phyloP scores from a whole-genome alignment of 2,888 invertebrate genomes.

The Philaethria dido region DNA sequence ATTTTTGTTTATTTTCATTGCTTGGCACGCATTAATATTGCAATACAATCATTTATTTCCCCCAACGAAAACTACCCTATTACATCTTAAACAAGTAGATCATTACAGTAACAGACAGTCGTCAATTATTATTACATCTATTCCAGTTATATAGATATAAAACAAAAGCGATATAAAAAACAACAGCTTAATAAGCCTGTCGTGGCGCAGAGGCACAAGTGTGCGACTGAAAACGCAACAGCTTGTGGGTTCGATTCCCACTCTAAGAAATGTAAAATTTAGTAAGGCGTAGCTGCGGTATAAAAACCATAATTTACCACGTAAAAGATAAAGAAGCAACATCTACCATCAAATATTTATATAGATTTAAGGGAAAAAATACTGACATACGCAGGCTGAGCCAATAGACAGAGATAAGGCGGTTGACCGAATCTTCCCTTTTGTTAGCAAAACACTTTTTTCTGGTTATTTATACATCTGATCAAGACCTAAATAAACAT shows the following conservation, averaged over 20 bases:
- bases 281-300: too few species aligned
- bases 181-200: neutral
- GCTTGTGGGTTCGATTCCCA: too few species aligned
- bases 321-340: neutral
- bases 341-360: neutral
- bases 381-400: slow-evolving; percentile 1
- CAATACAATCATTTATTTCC: neutral
- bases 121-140: neutral
- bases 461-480: neutral
- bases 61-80: neutral
- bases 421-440: neutral
- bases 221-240: too few species aligned
- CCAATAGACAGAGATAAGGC: neutral
- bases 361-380: neutral
- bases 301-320: too few species aligned
- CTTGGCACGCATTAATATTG: neutral
- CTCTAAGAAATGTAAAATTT: too few species aligned
- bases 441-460: neutral
- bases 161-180: neutral
- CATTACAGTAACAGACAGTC: neutral
- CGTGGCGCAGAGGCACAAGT: too few species aligned
- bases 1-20: neutral
- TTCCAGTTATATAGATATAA: neutral
- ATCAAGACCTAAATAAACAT: slow-evolving; percentile 23
- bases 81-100: neutral